These are phyloP conservation scores for Uloborus diversus DNA, from an alignment of 1,140 invertebrate genomes.

Conservation along the genomic window DNA sequence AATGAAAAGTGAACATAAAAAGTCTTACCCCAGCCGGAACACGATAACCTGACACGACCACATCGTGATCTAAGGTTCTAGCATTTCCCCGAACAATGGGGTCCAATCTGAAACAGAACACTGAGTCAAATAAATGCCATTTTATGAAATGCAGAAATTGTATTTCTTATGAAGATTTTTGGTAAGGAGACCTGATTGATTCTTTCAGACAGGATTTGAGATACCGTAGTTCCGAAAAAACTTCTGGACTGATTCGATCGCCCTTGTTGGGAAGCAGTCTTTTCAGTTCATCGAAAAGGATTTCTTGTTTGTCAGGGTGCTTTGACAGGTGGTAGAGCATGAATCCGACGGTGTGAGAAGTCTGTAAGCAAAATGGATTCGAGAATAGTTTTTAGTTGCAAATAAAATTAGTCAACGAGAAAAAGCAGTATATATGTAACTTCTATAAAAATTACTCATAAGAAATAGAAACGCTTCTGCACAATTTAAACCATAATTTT, in stretches of 20 bases:
- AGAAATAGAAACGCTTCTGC: too few relatives aligned
- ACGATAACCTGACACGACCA: conserved; percentile 56
- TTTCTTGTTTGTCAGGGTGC: conserved; percentile 65
- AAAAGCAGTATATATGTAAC: too few relatives aligned
- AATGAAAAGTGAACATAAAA: neutral
- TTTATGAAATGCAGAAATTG: neutral
- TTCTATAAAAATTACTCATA: too few relatives aligned
- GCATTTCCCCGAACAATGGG: conserved; percentile 46
- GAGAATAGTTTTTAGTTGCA: too few relatives aligned
- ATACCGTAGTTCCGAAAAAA: conserved; percentile 48
- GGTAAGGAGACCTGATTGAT: conserved; percentile 60
- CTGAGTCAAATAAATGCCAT: neutral
- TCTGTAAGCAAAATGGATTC: conserved; percentile 60
- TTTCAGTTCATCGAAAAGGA: conserved; percentile 64
- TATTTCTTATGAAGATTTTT: neutral
- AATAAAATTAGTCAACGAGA: too few relatives aligned
- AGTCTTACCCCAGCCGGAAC: conserved; percentile 56
- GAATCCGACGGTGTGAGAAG: conserved; percentile 65
- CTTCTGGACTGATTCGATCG: conserved; percentile 29
- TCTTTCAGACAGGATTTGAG: conserved; percentile 62
- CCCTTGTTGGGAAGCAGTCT: conserved; percentile 35
- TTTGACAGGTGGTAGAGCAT: conserved; percentile 65
- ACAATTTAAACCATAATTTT: too few relatives aligned
- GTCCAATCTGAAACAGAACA: conserved; percentile 15
- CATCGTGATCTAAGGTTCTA: conserved; percentile 55